Conservation (phyloP, 2,888 invertebrate genomes). For the Notodromas monacha region DNA sequence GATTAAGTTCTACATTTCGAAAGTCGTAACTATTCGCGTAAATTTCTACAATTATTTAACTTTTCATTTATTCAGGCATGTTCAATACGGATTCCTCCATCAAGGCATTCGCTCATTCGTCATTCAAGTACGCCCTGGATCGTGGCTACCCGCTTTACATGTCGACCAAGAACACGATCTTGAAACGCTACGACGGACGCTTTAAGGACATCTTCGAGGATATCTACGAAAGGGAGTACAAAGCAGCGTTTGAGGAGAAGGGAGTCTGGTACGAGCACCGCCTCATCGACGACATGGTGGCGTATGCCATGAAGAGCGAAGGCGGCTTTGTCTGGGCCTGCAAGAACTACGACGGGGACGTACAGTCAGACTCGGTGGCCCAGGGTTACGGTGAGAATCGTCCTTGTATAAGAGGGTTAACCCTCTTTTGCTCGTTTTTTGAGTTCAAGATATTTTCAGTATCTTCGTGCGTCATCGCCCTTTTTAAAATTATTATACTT, state of each 20-base stretch:
- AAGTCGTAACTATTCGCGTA: too few relatives aligned
- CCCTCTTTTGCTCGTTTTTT: too few relatives aligned
- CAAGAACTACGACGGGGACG: slow-evolving; percentile 97
- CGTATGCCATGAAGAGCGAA: slow-evolving; percentile 83
- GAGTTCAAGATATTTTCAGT: too few relatives aligned
- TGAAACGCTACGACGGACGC: slow-evolving; percentile 78
- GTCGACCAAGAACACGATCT: slow-evolving; percentile 84
- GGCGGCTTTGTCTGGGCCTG: slow-evolving; percentile 99
- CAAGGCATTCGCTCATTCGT: slow-evolving; percentile 69
- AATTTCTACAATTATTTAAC: not conserved
- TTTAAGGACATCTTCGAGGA: slow-evolving; percentile 93
- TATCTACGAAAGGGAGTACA: slow-evolving; percentile 64
- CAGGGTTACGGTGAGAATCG: slow-evolving; percentile 41
- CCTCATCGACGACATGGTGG: slow-evolving; percentile 95
- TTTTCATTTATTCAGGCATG: too few relatives aligned
- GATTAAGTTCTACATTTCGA: too few relatives aligned
- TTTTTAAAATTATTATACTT: too few relatives aligned
- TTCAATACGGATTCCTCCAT: slow-evolving; percentile 15
- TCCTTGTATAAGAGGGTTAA: too few relatives aligned
- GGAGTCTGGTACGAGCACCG: slow-evolving; percentile 93
- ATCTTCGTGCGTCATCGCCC: too few relatives aligned
- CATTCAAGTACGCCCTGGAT: slow-evolving; percentile 56
- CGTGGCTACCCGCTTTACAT: slow-evolving; percentile 61
- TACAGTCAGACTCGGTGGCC: slow-evolving; percentile 89
- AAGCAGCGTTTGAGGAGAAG: slow-evolving; percentile 40